These are phyloP conservation scores for Ivindomyrus marchei DNA, from an alignment of 2,113 vertebrate species.

Conservation along the genomic window DNA sequence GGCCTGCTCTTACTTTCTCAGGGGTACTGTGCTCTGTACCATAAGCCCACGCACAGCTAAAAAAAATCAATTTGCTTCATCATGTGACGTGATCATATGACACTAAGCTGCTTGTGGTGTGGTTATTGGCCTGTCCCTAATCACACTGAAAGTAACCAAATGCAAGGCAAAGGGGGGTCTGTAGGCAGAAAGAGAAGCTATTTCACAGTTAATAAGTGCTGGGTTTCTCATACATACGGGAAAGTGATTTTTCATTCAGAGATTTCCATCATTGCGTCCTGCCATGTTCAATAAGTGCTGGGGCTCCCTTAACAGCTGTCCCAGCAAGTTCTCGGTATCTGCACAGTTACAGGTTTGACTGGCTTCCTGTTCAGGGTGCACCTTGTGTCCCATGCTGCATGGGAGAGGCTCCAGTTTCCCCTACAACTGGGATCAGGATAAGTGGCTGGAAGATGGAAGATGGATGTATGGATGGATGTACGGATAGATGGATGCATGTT, in stretches of 20 bases:
- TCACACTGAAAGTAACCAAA: not conserved
- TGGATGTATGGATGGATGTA: not conserved
- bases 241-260: not conserved
- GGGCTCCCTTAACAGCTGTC: not conserved
- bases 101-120: not conserved
- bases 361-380: not conserved
- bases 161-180: not conserved
- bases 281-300: not conserved
- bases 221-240: not conserved
- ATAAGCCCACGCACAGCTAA: not conserved
- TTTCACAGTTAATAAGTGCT: not conserved
- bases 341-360: not conserved
- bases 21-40: not conserved
- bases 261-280: not conserved
- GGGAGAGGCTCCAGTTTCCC: not conserved
- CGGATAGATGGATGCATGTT: not conserved
- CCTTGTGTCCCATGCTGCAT: not conserved
- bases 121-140: not conserved
- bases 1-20: not conserved
- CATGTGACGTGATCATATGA: not conserved
- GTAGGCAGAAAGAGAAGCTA: not conserved
- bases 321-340: not conserved
- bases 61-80: not conserved
- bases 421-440: not conserved
- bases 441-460: not conserved